phyloP scores from a whole-genome alignment of 2,113 vertebrate genomes.

The Nibea coibor region DNA sequence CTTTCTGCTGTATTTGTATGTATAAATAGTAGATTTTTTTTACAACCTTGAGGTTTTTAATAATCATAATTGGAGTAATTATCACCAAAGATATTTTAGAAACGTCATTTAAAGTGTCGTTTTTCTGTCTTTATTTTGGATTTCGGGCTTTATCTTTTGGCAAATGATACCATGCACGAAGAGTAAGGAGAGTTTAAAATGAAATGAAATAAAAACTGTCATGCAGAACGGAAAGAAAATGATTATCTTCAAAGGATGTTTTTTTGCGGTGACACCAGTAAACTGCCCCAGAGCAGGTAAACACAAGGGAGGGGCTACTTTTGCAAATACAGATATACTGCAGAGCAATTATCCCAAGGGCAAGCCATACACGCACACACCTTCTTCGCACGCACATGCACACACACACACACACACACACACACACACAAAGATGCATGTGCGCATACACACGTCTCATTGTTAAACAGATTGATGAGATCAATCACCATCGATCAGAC shows the following conservation, averaged over 20 bases:
- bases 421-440: too few relatives aligned
- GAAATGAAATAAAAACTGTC: background rate
- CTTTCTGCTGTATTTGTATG: too few relatives aligned
- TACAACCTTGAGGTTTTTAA: too few relatives aligned
- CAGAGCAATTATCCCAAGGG: conserved; percentile 33
- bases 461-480: conserved; percentile 29
- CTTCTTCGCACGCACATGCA: background rate
- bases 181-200: background rate
- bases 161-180: background rate
- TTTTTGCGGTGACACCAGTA: conserved; percentile 22
- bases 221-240: background rate
- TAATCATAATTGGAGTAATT: background rate
- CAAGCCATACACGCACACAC: background rate
- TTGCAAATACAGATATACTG: conserved; percentile 30
- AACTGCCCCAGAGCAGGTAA: conserved; percentile 45
- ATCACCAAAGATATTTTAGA: background rate
- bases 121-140: too few relatives aligned
- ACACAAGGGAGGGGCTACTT: conserved; percentile 47
- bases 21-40: too few relatives aligned
- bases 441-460: background rate
- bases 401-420: background rate
- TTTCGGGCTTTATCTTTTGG: too few relatives aligned
- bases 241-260: background rate
- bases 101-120: background rate
- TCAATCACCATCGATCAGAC: conserved; percentile 26